Evolutionary conservation across 2,888 invertebrate genomes (phyloP).

Genomic region (Copidosoma aretas): DNA sequence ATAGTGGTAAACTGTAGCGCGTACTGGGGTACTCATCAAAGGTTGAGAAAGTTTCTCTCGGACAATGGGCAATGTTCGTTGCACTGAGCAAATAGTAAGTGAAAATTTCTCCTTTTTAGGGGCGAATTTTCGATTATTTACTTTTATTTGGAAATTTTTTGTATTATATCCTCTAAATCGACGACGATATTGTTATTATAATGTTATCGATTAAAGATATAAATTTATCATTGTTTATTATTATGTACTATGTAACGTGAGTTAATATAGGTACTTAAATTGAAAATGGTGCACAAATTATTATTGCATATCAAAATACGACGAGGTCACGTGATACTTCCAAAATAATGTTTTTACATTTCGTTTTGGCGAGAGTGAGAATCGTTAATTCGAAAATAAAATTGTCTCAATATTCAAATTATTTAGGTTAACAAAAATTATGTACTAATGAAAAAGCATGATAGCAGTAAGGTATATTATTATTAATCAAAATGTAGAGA

Average conservation of each 20-base stretch:
- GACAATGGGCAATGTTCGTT: not conserved
- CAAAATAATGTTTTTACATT: conserved; percentile 34
- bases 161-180: too few species aligned
- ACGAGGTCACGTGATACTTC: conserved; percentile 42
- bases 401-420: conserved; percentile 1
- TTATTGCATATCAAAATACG: conserved; percentile 39
- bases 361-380: conserved; percentile 33
- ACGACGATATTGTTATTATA: conserved; percentile 1
- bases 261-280: conserved; percentile 6
- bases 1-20: conserved; percentile 13
- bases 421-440: too few species aligned
- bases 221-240: conserved; percentile 13
- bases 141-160: too few species aligned
- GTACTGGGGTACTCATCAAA: not conserved
- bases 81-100: not conserved
- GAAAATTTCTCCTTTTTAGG: not conserved
- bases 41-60: not conserved
- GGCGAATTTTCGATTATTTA: not conserved
- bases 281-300: conserved; percentile 20
- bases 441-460: too few species aligned
- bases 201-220: conserved; percentile 16
- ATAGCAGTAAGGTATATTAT: too few species aligned
- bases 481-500: too few species aligned
- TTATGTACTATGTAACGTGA: conserved; percentile 7
- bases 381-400: conserved; percentile 7